A percentile compares a stretch with the other conserved stretches of the same genome.
Conservation (phyloP, 1,140 invertebrate genomes). For the Drosophila equinoxialis region DNA sequence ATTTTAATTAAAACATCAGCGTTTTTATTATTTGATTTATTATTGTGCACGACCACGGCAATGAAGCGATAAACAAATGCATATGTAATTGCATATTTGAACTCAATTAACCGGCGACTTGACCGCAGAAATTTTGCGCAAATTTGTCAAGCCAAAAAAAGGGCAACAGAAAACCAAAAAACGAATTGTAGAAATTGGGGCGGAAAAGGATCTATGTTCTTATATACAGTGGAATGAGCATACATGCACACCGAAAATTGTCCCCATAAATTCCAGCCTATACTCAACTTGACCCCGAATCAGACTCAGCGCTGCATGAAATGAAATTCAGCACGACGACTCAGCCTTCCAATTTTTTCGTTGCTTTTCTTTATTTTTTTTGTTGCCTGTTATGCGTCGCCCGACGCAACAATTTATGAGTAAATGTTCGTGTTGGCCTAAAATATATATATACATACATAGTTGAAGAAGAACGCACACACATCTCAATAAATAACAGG, state of each 20-base stretch:
- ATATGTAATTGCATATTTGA: slow-evolving; percentile 75
- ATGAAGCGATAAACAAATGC: slow-evolving; percentile 51
- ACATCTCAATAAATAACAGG: slow-evolving; percentile 71
- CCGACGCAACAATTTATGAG: slow-evolving; percentile 72
- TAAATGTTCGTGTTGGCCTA: slow-evolving; percentile 70
- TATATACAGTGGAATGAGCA: slow-evolving; percentile 11
- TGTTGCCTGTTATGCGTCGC: slow-evolving; percentile 46
- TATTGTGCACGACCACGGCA: slow-evolving; percentile 29
- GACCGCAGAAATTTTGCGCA: slow-evolving; percentile 55
- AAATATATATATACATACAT: slow-evolving; percentile 41
- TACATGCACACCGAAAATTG: neutral
- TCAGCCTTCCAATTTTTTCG: slow-evolving; percentile 31
- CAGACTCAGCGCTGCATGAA: slow-evolving; percentile 67
- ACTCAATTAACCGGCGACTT: slow-evolving; percentile 66
- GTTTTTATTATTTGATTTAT: slow-evolving; percentile 72
- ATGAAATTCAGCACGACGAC: slow-evolving; percentile 74
- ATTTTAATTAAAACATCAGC: slow-evolving; percentile 74
- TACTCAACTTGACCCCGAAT: slow-evolving; percentile 72
- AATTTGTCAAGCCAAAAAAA: slow-evolving; percentile 38
- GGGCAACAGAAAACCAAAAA: neutral
- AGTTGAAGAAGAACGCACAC: slow-evolving; percentile 44
- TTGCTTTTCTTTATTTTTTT: slow-evolving; percentile 37
- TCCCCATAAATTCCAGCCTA: slow-evolving; percentile 57
- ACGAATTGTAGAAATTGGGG: slow-evolving; percentile 1
- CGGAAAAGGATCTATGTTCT: neutral